Evolutionary conservation across 1,140 invertebrate genomes (phyloP).

Genomic region (Drosophila repletoides): DNA sequence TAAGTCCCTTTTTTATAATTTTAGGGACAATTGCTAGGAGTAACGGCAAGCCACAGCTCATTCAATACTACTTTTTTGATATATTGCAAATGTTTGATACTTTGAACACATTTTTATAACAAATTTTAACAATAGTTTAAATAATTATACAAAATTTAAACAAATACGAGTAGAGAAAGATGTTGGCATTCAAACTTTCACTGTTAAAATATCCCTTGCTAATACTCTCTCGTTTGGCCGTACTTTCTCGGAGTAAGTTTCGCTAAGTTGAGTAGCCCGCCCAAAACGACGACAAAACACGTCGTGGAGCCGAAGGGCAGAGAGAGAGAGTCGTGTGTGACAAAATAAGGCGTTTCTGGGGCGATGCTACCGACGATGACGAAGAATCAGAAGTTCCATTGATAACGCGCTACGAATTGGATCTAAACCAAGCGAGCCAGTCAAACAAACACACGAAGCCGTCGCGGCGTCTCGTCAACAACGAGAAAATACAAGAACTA

Average conservation of each 20-base stretch:
- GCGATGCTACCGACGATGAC: constrained; percentile 72
- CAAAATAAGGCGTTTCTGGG: constrained; percentile 43
- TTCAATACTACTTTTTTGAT: too few relatives aligned
- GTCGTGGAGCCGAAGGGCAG: constrained; percentile 3
- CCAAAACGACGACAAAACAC: constrained; percentile 5
- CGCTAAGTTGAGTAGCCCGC: constrained; percentile 27
- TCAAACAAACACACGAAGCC: constrained; percentile 31
- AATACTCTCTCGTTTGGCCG: neutral
- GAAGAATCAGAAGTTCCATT: constrained; percentile 70
- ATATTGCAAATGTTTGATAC: too few relatives aligned
- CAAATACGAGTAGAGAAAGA: too few relatives aligned
- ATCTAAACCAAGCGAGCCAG: constrained; percentile 45
- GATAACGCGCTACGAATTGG: constrained; percentile 75
- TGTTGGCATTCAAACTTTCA: too few relatives aligned
- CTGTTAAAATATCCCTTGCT: too few relatives aligned
- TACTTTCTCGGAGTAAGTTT: constrained; percentile 1
- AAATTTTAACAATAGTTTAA: too few relatives aligned
- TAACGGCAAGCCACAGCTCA: too few relatives aligned
- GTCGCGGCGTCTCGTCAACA: constrained; percentile 17
- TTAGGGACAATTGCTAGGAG: too few relatives aligned
- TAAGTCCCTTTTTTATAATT: too few relatives aligned
- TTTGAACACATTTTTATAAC: too few relatives aligned
- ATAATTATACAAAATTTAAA: too few relatives aligned
- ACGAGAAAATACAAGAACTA: constrained; percentile 18
- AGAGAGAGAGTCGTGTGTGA: constrained; percentile 5